Evolutionary conservation across 1,140 invertebrate species (phyloP), one percentile per base, ranked within the genome.

Genomic region (Matsumurasca onukii): DNA sequence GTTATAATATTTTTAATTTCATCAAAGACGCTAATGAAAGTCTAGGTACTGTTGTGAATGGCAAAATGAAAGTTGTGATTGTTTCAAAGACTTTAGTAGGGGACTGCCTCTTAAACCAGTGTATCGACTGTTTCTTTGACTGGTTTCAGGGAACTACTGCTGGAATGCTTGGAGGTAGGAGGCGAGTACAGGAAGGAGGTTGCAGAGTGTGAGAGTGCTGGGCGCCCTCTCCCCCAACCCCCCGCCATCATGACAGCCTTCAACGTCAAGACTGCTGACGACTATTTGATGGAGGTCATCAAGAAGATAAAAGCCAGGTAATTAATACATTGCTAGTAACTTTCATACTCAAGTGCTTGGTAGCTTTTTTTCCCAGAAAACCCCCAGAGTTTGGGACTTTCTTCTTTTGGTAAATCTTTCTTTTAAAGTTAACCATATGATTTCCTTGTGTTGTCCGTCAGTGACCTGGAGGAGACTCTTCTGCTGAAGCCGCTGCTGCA

Each of bases 391-490:
- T n/a, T n/a, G n/a, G 34, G 34, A 9, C 34, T 39, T 39, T 39
- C 5, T 9, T 9, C 17, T 39, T 39, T 5, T 9, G 17, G 34
- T 39, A 39, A 39, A 39, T 39, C 17, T 39, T 39, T 5, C 5
- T 39, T 39, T 5, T 9, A 39, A 39, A 39, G 5, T 39, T 9
- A 39, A 39, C 34, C 17, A 39, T 17, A 39, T 39, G 34, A 39
- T 5, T 39, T 39, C 17, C 5, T 2, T 59, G 25, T 59, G 55
- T 59, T 29, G 24, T 59, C 69, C 75, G 71, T 49, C 67, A 78
- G 94, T 78, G 94, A 98, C 77, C 80, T 98, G 49, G 94, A 98
- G 79, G 93, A 97, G 80, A 86, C 93, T 0, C 80, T 98, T 1
- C 76, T 98, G 0, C 76, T 98, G 48, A 86, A 89, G 0, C 77